A percentile compares a stretch with the other conserved stretches of the same genome.
Evolutionary conservation across 2,888 invertebrate genomes (phyloP).

Genomic region (Corythucha ciliata): DNA sequence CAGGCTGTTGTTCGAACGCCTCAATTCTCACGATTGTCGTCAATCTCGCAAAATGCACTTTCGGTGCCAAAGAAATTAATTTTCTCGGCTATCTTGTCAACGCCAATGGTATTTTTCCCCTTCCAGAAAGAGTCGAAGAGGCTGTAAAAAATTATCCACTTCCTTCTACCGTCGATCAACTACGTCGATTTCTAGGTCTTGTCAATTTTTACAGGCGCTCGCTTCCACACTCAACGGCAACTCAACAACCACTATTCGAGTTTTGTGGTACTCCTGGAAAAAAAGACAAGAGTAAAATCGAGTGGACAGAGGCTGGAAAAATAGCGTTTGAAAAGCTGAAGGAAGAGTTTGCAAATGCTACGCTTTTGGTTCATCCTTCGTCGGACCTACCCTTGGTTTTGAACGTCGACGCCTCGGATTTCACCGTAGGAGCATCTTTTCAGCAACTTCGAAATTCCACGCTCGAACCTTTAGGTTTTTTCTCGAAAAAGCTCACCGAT

Average conservation of each 20-base stretch:
- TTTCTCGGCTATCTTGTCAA: constrained; percentile 28
- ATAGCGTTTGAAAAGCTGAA: constrained; percentile 37
- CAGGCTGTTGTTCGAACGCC: constrained; percentile 22
- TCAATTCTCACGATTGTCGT: constrained; percentile 32
- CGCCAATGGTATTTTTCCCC: constrained; percentile 22
- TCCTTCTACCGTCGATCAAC: constrained; percentile 32
- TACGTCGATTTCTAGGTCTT: constrained; percentile 34
- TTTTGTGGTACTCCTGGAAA: background rate
- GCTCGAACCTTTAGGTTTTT: constrained; percentile 25
- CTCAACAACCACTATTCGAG: constrained; percentile 33
- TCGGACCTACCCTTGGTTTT: constrained; percentile 20
- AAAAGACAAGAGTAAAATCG: constrained; percentile 1
- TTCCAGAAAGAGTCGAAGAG: constrained; percentile 23
- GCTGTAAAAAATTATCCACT: constrained; percentile 23
- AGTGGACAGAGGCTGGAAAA: constrained; percentile 30
- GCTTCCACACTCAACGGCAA: constrained; percentile 38
- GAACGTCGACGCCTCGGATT: constrained; percentile 39
- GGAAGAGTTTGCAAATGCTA: constrained; percentile 34
- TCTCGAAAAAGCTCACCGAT: constrained; percentile 15
- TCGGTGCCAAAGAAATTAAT: constrained; percentile 17
- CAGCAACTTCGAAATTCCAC: constrained; percentile 34
- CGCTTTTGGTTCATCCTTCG: constrained; percentile 39
- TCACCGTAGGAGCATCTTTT: constrained; percentile 40
- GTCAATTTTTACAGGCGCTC: constrained; percentile 9
- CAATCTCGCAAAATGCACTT: constrained; percentile 33